Evolutionary conservation across 2,888 invertebrate species (phyloP).

Genomic region (Agrochola lota): DNA sequence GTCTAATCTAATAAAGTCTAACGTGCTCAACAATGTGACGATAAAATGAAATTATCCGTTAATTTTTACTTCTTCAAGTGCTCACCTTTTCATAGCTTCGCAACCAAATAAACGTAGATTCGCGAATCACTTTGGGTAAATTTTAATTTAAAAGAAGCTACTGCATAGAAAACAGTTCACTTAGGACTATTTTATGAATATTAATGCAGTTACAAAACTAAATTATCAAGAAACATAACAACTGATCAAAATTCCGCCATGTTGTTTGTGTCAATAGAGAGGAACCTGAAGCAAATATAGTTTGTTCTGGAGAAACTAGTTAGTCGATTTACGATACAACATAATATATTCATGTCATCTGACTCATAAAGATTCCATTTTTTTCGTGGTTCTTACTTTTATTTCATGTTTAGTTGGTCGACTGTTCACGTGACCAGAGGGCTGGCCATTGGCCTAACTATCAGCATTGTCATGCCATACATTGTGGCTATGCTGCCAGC

Average conservation of each 20-base stretch:
- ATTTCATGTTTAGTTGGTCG: not conserved
- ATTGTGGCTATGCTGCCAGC: too few species aligned
- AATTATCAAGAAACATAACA: constrained; percentile 72
- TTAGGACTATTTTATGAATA: constrained; percentile 53
- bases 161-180: constrained; percentile 35
- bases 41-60: constrained; percentile 76
- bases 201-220: constrained; percentile 56
- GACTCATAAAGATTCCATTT: not conserved
- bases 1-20: constrained; percentile 77
- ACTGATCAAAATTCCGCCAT: constrained; percentile 85
- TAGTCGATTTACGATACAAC: constrained; percentile 46
- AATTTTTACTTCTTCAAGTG: constrained; percentile 55
- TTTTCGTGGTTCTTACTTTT: not conserved
- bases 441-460: too few species aligned
- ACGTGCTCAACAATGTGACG: constrained; percentile 76
- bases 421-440: too few species aligned
- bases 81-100: constrained; percentile 65
- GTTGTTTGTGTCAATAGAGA: constrained; percentile 80
- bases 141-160: constrained; percentile 29
- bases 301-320: constrained; percentile 26
- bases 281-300: not conserved
- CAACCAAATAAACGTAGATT: constrained; percentile 40
- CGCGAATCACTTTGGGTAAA: constrained; percentile 19
- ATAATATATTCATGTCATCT: too few species aligned
- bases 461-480: too few species aligned